Evolutionary conservation across 2,888 invertebrate genomes (phyloP), one percentile per base, ranked within the genome.

Genomic region (Meiosimyza decipiens): DNA sequence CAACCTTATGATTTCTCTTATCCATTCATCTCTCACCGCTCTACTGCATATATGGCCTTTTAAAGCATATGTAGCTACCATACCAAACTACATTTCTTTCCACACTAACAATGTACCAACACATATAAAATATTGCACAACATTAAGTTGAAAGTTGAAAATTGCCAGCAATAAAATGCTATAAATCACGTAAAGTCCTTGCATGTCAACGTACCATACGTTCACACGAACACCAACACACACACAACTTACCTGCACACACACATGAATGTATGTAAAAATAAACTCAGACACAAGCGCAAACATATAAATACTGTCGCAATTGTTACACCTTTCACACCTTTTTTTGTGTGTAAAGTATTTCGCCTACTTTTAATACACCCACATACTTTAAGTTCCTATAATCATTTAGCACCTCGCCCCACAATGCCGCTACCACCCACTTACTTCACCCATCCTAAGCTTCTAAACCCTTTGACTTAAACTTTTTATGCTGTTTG

Each of bases 91-190:
- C 6, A 54, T 54, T n/a, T 22, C 28, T 3, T 66, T 28, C 15
- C 15, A 33, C n/a, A 13, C 52, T 33, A 66, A 54, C 65, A 66
- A 66, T 13, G 65, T 75, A 74, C 74, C 74, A 73, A 72, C 69
- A 75, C 74, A 72, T 71, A 74, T 76, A 78, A 79, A 78, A 79
- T 78, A 79, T 79, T 75, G 75, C 78, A 77, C 75, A 51, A 76
- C 76, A 74, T 76, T 74, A 76, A 74, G 71, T 76, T 77, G 74
- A 78, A 77, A 76, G 79, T 79, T 78, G 79, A 79, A 79, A 79
- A 79, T 79, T 79, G 79, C 79, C 76, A 75, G 76, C 79, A 79
- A 79, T 79, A 79, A 79, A 79, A 74, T 67, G 76, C 75, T 78
- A 79, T 79, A 79, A 79, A 79, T 79, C 79, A 79, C 76, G 73